phyloP scores from a whole-genome alignment of 2,888 invertebrate species.

The Zootermopsis nevadensis region DNA sequence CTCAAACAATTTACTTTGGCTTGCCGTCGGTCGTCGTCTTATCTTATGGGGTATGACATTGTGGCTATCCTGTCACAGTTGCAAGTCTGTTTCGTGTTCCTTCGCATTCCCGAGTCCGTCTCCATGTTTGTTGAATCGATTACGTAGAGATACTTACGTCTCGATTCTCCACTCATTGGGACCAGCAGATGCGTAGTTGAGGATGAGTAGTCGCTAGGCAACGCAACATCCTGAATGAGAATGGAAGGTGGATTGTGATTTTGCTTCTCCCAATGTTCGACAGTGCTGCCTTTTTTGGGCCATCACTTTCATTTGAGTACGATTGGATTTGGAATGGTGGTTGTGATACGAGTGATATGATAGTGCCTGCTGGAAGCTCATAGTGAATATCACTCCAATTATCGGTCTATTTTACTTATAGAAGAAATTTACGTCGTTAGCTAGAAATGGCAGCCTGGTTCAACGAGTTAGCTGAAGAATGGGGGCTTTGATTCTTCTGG shows the following conservation, averaged over 20 bases:
- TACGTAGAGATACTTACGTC: neutral
- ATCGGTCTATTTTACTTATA: neutral
- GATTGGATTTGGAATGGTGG: neutral
- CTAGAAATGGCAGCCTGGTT: constrained; percentile 34
- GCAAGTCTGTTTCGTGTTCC: too few relatives aligned
- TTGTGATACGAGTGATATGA: neutral
- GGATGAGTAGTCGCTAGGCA: constrained; percentile 34
- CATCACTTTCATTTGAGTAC: constrained; percentile 13
- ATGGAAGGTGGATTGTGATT: neutral
- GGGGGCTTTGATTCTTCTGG: neutral
- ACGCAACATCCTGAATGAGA: constrained; percentile 7
- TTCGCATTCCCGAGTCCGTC: too few relatives aligned
- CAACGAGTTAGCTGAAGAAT: neutral
- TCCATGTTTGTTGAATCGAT: constrained; percentile 23
- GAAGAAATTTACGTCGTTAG: neutral
- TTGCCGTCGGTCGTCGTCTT: too few relatives aligned
- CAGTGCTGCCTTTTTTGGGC: neutral
- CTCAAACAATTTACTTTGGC: too few relatives aligned
- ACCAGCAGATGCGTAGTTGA: constrained; percentile 40
- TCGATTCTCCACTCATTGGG: constrained; percentile 14
- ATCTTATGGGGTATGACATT: too few relatives aligned
- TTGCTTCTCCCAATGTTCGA: neutral
- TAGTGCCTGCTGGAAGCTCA: neutral
- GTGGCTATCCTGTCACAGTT: neutral
- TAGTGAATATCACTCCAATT: neutral